Evolutionary conservation across 2,113 vertebrate species (phyloP).

Genomic region (Microtus ochrogaster): DNA sequence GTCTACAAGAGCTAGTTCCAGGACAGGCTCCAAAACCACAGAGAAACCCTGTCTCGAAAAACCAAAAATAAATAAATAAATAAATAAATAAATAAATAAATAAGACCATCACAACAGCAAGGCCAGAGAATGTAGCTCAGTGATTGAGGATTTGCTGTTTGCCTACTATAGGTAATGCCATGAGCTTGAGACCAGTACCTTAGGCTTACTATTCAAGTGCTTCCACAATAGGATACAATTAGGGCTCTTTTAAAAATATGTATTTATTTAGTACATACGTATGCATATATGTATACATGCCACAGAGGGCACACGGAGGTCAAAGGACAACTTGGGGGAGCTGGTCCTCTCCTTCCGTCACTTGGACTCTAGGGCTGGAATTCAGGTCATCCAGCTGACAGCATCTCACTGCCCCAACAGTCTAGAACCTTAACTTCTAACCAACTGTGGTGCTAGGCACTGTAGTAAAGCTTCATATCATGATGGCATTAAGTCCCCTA

Average conservation of each 20-base stretch:
- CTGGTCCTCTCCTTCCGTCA: neutral
- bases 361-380: neutral
- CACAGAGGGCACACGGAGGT: neutral
- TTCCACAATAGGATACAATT: neutral
- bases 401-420: neutral
- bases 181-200: neutral
- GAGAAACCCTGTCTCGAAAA: neutral
- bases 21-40: too few relatives aligned
- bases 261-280: neutral
- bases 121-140: neutral
- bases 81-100: too few relatives aligned
- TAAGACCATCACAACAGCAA: neutral
- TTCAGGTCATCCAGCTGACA: neutral
- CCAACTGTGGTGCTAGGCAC: neutral
- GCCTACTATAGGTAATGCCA: neutral
- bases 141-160: neutral
- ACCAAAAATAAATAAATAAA: neutral
- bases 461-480: neutral
- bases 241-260: neutral
- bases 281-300: neutral
- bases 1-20: too few relatives aligned
- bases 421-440: neutral
- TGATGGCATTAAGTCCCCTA: neutral
- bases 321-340: neutral
- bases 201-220: neutral